Evolutionary conservation across 2,113 vertebrate species (phyloP).

Genomic region (Nestor notabilis): DNA sequence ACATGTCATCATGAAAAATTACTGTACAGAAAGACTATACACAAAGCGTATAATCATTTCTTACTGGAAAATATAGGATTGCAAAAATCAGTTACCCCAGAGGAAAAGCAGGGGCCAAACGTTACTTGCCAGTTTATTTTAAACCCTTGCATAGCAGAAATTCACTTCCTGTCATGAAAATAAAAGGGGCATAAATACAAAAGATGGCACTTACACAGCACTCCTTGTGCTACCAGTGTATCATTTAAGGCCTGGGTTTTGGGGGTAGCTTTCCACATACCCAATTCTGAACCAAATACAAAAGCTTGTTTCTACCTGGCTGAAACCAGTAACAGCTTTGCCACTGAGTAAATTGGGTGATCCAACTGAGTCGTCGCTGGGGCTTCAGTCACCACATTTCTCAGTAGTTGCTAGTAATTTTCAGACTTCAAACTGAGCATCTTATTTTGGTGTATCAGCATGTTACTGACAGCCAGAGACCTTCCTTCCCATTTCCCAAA

Average conservation of each 20-base stretch:
- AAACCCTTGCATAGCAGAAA: not conserved
- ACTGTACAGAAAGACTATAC: not conserved
- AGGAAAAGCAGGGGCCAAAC: not conserved
- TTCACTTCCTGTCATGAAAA: not conserved
- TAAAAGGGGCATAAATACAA: not conserved
- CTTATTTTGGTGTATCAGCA: not conserved
- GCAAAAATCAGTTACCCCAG: not conserved
- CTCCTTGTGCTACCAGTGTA: not conserved
- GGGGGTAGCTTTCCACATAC: not conserved
- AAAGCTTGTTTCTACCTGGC: not conserved
- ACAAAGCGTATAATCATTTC: not conserved
- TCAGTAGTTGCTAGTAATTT: not conserved
- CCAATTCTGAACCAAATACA: not conserved
- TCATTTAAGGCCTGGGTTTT: not conserved
- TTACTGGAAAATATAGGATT: not conserved
- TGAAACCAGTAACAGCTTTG: not conserved
- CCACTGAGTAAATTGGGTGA: not conserved
- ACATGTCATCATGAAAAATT: not conserved
- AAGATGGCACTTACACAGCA: not conserved
- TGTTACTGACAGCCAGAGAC: not conserved
- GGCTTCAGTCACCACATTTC: not conserved
- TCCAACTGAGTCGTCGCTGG: rapidly evolving
- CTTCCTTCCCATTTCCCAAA: not conserved
- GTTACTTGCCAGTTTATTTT: not conserved
- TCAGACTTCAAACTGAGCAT: not conserved